These are phyloP conservation scores for Morpho achilles DNA, from an alignment of 2,888 invertebrate genomes.

Conservation along the genomic window DNA sequence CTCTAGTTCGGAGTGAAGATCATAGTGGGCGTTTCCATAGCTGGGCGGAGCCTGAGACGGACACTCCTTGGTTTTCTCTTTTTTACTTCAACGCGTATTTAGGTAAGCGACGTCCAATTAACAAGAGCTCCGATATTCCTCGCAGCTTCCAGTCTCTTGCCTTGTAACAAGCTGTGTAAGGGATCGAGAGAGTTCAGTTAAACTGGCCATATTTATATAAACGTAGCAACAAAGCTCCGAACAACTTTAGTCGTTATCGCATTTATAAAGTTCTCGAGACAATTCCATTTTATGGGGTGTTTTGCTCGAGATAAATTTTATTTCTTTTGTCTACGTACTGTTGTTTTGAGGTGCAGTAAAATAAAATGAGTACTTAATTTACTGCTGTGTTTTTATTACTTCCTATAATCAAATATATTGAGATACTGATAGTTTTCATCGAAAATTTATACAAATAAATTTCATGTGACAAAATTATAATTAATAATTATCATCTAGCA, in stretches of 20 bases:
- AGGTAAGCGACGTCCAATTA: slow-evolving; percentile 57
- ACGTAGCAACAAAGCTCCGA: slow-evolving; percentile 68
- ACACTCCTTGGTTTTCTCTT: slow-evolving; percentile 76
- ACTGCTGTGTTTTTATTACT: not conserved
- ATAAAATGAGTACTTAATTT: slow-evolving; percentile 18
- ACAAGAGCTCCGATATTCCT: slow-evolving; percentile 48
- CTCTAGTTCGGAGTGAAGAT: slow-evolving; percentile 50
- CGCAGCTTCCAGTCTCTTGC: slow-evolving; percentile 31
- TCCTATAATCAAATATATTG: too few species aligned
- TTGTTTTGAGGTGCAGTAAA: slow-evolving; percentile 33
- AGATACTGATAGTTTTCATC: too few species aligned
- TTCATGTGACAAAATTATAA: too few species aligned
- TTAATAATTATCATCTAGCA: too few species aligned
- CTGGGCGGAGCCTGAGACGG: slow-evolving; percentile 65
- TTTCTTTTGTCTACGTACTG: slow-evolving; percentile 65
- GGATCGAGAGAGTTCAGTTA: slow-evolving; percentile 36
- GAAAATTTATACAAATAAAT: too few species aligned
- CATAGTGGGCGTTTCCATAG: slow-evolving; percentile 63
- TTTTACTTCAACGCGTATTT: slow-evolving; percentile 71
- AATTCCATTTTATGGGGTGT: slow-evolving; percentile 77
- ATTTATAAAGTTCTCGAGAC: slow-evolving; percentile 77
- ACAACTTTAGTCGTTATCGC: slow-evolving; percentile 77
- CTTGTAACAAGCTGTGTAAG: slow-evolving; percentile 11
- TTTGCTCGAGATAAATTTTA: slow-evolving; percentile 74
- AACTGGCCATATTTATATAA: slow-evolving; percentile 65